Evolutionary conservation across 1,140 invertebrate genomes (phyloP), one percentile per base, ranked within the genome.

Genomic region (Copidosoma floridanum): DNA sequence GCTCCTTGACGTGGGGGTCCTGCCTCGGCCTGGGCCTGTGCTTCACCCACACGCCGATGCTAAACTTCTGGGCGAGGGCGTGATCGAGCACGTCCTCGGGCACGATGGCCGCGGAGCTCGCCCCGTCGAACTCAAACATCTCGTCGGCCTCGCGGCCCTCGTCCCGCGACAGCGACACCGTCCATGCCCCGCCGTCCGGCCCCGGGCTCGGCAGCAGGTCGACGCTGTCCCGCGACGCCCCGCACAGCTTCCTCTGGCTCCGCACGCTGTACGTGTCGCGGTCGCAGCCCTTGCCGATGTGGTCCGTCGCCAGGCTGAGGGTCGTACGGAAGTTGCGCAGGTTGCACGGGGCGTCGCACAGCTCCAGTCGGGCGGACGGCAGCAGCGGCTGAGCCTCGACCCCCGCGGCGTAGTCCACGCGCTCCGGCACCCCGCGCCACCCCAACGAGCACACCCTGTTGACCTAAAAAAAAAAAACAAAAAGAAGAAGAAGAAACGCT

Each of bases 111-210:
- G 93, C 92, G 7, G 91, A 91, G 21, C 85, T 90, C 20, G 84
- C 83, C 0, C 95, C 95, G 77, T 97, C 94, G 79, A 97, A 97
- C 72, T 94, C 91, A 76, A 94, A 97, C 73, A 97, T 93, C 64
- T 95, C 91, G 75, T 98, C 95, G 41, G 88, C 86, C 69, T 92
- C 89, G 54, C 88, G 83, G 1, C 94, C 94, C 71, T 97, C 94
- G 71, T 98, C 95, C 11, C 91, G 89, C 55, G 92, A 92, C 21
- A 97, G 76, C 3, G 87, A 84, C 52, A 91, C 89, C 0, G 92
- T 95, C 94, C 94, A 97, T 68, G 92, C 87, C 12, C 88, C 85
- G 5, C 85, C 87, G n/a, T n/a, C n/a, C 0, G 87, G 85, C 41
- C 88, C 89, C 0, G 92, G 91, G 27, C 87, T 88, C 0, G 94